A percentile compares a stretch with the other conserved stretches of the same genome.
Evolutionary conservation across 2,888 invertebrate genomes (phyloP).

Genomic region (Phyllotreta cruciferae): DNA sequence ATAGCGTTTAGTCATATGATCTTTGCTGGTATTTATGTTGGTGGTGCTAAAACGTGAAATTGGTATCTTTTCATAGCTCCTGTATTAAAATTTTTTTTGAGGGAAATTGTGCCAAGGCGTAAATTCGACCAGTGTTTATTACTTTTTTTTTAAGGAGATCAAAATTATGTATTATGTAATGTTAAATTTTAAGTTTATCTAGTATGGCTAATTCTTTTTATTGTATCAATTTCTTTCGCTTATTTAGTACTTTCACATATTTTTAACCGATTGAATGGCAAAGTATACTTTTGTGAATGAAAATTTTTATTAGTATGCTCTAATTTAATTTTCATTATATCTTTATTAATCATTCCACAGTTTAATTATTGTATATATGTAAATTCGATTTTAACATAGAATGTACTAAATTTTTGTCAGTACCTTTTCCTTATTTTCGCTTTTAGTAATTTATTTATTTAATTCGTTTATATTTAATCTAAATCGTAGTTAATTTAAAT

Average conservation of each 20-base stretch:
- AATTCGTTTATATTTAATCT: neutral
- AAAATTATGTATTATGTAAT: too few species aligned
- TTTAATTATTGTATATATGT: constrained; percentile 26
- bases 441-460: constrained; percentile 45
- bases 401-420: constrained; percentile 21
- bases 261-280: too few species aligned
- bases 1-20: constrained; percentile 34
- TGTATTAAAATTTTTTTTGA: too few species aligned
- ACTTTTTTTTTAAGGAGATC: too few species aligned
- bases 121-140: constrained; percentile 17
- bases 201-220: too few species aligned
- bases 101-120: constrained; percentile 7
- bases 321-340: too few species aligned
- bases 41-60: constrained; percentile 21
- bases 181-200: too few species aligned
- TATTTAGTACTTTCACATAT: too few species aligned
- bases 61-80: constrained; percentile 7
- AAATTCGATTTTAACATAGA: constrained; percentile 28
- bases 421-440: constrained; percentile 37
- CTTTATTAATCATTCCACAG: constrained; percentile 32
- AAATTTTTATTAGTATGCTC: too few species aligned
- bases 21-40: constrained; percentile 12
- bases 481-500: constrained; percentile 10
- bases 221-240: too few species aligned
- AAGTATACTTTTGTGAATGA: too few species aligned